Evolutionary conservation across 1,140 invertebrate genomes (phyloP), one percentile per base, ranked within the genome.

Genomic region (Sinella curviseta): DNA sequence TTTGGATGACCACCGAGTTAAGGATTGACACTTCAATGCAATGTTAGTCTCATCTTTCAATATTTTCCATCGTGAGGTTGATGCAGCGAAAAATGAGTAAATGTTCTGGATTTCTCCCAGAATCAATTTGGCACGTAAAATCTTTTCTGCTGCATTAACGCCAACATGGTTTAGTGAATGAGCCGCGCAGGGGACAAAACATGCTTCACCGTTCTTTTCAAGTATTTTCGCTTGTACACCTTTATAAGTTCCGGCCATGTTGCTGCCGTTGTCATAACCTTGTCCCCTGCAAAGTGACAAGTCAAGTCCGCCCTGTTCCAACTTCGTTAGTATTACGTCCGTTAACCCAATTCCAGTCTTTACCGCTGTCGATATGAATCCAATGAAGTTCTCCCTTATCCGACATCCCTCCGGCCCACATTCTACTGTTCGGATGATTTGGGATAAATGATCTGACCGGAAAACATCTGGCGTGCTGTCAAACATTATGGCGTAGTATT

Each of bases 261-360:
- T 86, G 28, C 82, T 34, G 34, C 83, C 84, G 82, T 86, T 87
- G 77, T 86, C 85, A 81, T 86, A 87, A 28, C 84, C 81, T 81
- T 87, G 86, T 26, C 84, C 84, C 73, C 86, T 57, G 28, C 82
- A 82, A 77, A 84, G 30, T 55, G 75, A 4, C 55, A 84, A 73
- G 80, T 81, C 73, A 4, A 82, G 1, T 31, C 78, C 67, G 34
- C 70, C 55, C 77, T 74, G 14, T 26, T 31, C 26, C 1, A 80
- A 85, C 80, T 86, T 83, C 74, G 60, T 74, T 57, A 80, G 35
- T 76, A 82, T 74, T 73, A 77, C 24, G 17, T 54, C 55, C 31
- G 34, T 35, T 17, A 81, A 65, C 16, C 75, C 79, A 16, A 1
- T 67, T 12, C 78, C 78, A 20, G 76, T 83, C 28, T 79, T 77